Evolutionary conservation across 92 coral and sea anemone species (phyloP), one percentile per base, ranked within the genome.

Genomic region (Actinostola sp.): DNA sequence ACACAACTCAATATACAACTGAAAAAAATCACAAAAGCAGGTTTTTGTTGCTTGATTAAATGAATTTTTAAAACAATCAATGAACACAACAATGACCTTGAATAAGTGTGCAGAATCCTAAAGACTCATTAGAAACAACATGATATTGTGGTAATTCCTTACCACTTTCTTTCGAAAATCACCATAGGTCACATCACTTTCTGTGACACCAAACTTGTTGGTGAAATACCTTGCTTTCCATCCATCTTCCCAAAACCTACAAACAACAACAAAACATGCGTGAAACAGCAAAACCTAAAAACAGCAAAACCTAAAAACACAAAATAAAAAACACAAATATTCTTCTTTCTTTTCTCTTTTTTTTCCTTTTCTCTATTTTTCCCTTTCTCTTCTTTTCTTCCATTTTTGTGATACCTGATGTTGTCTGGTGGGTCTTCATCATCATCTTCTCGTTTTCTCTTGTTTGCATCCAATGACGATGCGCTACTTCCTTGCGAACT

Each of bases 221-320:
- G 86, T 36, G 59, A 92, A 95, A 64, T 95, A 95, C 14, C 99
- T 72, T 34, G 74, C 97, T 60, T 92, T 91, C 99, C 99, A 95
- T 2, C 99, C 99, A 64, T 89, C 99, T 76, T 95, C 99, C 99
- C 99, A 95, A 43, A 95, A 77, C 83, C 99, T 95, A 23, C 13
- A 57, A 59, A 15, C 25, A 58, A 54, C 50, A 82, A 79, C 23
- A 53, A 51, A 6, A 7, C 7, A 2, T 15, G 3, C 15, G 19
- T 17, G 12, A 44, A 25, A 36, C 42, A 36, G 4, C 42, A 36
- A 19, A 4, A 51, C 15, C 5, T 19, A 5, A 4, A 5, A 51
- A 51, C 15, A 3, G 8, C 29, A 51, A 19, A 4, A 16, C 29
- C 4, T 26, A 51, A 3, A 8, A 4, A 5, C 8, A 51, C n/a